Evolutionary conservation across 2,888 invertebrate species (phyloP), one percentile per base, ranked within the genome.

Genomic region (Lysandra coridon): DNA sequence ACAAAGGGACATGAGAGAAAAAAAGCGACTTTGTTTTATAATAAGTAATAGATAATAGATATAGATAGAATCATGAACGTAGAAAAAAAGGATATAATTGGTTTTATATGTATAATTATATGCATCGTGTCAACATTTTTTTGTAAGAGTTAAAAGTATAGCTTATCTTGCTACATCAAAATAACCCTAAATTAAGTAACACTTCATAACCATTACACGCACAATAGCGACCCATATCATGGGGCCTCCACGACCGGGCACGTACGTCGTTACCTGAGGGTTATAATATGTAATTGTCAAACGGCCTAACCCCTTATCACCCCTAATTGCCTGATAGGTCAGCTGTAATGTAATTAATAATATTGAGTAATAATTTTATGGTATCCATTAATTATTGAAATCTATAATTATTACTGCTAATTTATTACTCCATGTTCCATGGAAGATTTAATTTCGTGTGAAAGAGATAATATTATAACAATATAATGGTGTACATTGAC

Each of bases 201-300:
- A 69, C 69, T 69, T 69, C 69, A 69, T 33, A 69, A 4, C 33
- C 69, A 37, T 69, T 69, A 69, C 69, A 69, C 33, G 69, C 69
- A 69, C 69, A 69, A 69, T 37, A 69, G 69, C 33, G 69, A 69
- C 69, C 69, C 69, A 37, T 69, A 69, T 69, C 33, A 69, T 69
- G 69, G 69, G 69, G 33, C 30, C 69, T 12, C 33, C 14, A 33
- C 69, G 64, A 30, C 64, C 64, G 33, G 33, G 14, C 69, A 69
- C 33, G 69, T 37, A 5, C 69, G 33, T 69, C 69, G 33, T 69
- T 69, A 69, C 69, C 69, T 69, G 37, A 37, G 69, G 75, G 49
- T 75, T 44, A 49, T 44, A 23, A 75, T 44, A 23, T 75, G 75
- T 75, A 75, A 75, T 49, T 75, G 75, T 75, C 75, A 75, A 44